Evolutionary conservation across 2,113 vertebrate genomes (phyloP).

Genomic region (Sus scrofa): T2T-Sscrofa CM000828.6:53809001-53809500

Average conservation of each 20-base stretch:
- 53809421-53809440: slow-evolving; percentile 66
- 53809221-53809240: not conserved
- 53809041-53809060: not conserved
- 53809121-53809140: not conserved
- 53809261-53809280: slow-evolving; percentile 25
- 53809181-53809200: not conserved
- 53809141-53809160: not conserved
- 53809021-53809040: not conserved
- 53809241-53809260: not conserved
- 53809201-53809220: slow-evolving; percentile 49
- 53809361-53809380: slow-evolving; percentile 27
- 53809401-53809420: slow-evolving; percentile 53
- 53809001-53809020: not conserved
- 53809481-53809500: slow-evolving; percentile 43
- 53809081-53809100: not conserved
- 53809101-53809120: slow-evolving; percentile 14
- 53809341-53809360: slow-evolving; percentile 69
- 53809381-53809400: slow-evolving; percentile 52
- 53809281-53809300: slow-evolving; percentile 31
- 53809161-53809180: not conserved
- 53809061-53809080: slow-evolving; percentile 8
- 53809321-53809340: slow-evolving; percentile 24
- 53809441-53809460: slow-evolving; percentile 47
- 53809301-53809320: not conserved
- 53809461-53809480: slow-evolving; percentile 31